phyloP scores from a whole-genome alignment of 2,888 invertebrate genomes.

The Idaea biselata region DNA sequence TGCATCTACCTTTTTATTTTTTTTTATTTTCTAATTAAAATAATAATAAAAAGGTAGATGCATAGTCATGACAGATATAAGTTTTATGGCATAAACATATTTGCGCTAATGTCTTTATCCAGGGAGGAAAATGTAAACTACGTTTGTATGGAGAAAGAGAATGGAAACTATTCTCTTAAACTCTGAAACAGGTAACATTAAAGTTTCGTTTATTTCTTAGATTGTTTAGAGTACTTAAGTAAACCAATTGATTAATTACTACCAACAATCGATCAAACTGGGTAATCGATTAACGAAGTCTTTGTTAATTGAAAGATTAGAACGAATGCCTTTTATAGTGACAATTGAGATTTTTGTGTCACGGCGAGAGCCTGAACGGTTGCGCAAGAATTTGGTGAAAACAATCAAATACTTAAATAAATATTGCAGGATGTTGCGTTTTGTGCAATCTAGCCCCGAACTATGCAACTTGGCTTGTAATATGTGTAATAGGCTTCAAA shows the following conservation, averaged over 20 bases:
- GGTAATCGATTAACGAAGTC: slow-evolving; percentile 31
- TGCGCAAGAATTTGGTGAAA: background rate
- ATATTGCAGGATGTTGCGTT: background rate
- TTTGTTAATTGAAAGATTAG: slow-evolving; percentile 54
- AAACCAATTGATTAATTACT: background rate
- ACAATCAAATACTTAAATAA: background rate
- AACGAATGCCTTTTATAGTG: slow-evolving; percentile 36
- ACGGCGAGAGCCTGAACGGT: slow-evolving; percentile 9
- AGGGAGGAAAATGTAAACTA: too few species aligned
- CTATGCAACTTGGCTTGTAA: too few species aligned
- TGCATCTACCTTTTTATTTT: too few species aligned
- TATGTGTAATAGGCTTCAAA: too few species aligned
- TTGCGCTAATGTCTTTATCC: too few species aligned
- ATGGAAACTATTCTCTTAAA: too few species aligned
- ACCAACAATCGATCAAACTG: slow-evolving; percentile 2
- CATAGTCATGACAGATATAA: too few species aligned
- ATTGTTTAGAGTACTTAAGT: background rate
- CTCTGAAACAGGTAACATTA: background rate
- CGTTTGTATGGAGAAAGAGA: too few species aligned
- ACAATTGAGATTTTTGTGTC: slow-evolving; percentile 33
- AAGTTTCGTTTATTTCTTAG: background rate
- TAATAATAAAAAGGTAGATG: too few species aligned
- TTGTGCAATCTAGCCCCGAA: too few species aligned
- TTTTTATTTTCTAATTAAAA: too few species aligned
- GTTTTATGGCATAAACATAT: too few species aligned